Evolutionary conservation across 2,888 invertebrate species (phyloP).

Genomic region (Lithodes maja): DNA sequence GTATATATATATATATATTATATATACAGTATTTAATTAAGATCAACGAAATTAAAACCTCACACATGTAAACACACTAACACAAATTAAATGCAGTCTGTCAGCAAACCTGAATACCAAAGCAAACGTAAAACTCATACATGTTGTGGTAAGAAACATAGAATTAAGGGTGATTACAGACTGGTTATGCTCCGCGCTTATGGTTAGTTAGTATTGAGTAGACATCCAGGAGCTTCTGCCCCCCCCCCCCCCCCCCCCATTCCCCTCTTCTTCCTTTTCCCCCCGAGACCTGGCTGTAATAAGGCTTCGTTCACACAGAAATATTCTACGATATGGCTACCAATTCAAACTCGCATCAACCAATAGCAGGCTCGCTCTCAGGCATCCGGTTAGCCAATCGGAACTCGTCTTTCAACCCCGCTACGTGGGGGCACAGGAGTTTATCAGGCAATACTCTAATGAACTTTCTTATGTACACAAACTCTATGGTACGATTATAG

Average conservation of each 20-base stretch:
- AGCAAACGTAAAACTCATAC: too few relatives aligned
- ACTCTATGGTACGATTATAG: too few relatives aligned
- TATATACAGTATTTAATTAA: too few relatives aligned
- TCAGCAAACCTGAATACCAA: too few relatives aligned
- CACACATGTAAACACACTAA: background rate
- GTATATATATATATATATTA: too few relatives aligned
- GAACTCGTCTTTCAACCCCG: background rate
- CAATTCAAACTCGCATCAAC: background rate
- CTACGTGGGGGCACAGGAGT: background rate
- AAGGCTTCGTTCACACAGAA: conserved; percentile 11
- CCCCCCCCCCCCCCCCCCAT: conserved; percentile 14
- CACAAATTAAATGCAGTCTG: background rate
- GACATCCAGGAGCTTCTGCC: background rate
- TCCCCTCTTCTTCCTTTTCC: conserved; percentile 3
- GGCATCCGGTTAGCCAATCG: background rate
- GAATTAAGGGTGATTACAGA: background rate
- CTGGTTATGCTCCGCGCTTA: background rate
- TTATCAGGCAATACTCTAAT: background rate
- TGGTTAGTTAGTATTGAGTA: background rate
- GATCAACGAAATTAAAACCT: background rate
- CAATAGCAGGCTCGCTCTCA: background rate
- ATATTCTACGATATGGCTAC: conserved; percentile 17
- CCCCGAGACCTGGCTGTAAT: conserved; percentile 9
- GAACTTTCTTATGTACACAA: conserved; percentile 1
- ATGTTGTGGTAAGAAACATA: background rate